Percentiles rank a stretch among this genome's conserved stretches.
Conservation (phyloP, 2,797 vertebrate species). For the Picus viridis region DNA sequence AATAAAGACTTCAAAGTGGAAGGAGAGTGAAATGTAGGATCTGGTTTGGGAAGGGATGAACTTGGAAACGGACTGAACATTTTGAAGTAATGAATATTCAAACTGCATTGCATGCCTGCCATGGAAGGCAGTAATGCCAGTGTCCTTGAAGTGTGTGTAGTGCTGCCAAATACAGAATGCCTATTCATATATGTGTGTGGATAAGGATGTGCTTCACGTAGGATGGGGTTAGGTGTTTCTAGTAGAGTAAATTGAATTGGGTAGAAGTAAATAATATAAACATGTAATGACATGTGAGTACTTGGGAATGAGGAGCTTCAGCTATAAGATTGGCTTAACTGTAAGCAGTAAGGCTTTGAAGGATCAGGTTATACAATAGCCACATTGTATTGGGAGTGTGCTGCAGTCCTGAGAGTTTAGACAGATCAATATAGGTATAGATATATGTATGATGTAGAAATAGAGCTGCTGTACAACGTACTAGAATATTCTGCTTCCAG, state of each 20-base stretch:
- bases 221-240: background rate
- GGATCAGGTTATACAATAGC: background rate
- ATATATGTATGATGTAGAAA: background rate
- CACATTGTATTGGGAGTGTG: background rate
- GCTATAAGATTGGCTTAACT: background rate
- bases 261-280: background rate
- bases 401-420: background rate
- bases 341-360: background rate
- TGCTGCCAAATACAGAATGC: background rate
- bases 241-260: background rate
- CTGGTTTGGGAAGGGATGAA: background rate
- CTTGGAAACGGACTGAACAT: background rate
- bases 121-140: background rate
- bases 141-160: background rate
- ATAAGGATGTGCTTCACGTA: background rate
- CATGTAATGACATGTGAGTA: background rate
- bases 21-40: background rate
- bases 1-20: background rate
- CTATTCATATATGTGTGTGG: background rate
- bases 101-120: background rate
- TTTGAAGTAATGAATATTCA: background rate
- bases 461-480: background rate
- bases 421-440: background rate
- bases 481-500: background rate
- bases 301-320: background rate